Evolutionary conservation across 2,113 vertebrate species (phyloP).

Genomic region (Benitochromis conjunctus): DNA sequence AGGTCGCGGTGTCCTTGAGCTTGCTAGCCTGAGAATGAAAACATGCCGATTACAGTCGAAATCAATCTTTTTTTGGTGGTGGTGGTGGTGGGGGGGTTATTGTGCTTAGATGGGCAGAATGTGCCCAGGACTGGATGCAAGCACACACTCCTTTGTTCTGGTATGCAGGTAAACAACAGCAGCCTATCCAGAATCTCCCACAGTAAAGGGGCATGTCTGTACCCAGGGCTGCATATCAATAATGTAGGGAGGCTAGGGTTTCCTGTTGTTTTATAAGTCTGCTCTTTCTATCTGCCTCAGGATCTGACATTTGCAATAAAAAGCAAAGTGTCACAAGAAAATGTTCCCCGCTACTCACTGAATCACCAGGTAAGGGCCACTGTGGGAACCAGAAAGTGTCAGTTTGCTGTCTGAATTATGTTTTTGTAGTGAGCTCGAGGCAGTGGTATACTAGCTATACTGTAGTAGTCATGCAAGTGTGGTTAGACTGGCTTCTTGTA

Average conservation of each 20-base stretch:
- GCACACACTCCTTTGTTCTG: background rate
- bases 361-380: background rate
- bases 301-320: background rate
- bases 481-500: background rate
- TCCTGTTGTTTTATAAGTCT: conserved; percentile 45
- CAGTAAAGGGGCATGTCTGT: background rate
- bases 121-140: background rate
- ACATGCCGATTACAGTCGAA: background rate
- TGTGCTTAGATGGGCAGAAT: background rate
- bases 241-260: conserved; percentile 50
- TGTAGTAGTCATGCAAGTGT: background rate
- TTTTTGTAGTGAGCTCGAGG: background rate
- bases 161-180: background rate
- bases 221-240: conserved; percentile 33
- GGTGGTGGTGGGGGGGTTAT: background rate
- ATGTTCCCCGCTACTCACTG: background rate
- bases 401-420: background rate
- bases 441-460: background rate
- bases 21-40: background rate
- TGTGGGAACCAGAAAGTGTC: background rate
- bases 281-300: background rate
- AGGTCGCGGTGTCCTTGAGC: conserved; percentile 34
- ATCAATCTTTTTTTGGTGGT: background rate
- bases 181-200: background rate
- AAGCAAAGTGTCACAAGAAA: background rate